A percentile compares a stretch with the other conserved stretches of the same genome.
These are phyloP conservation scores for Lepidurus apus DNA, from an alignment of 1,140 invertebrate species.

Conservation along the genomic window DNA sequence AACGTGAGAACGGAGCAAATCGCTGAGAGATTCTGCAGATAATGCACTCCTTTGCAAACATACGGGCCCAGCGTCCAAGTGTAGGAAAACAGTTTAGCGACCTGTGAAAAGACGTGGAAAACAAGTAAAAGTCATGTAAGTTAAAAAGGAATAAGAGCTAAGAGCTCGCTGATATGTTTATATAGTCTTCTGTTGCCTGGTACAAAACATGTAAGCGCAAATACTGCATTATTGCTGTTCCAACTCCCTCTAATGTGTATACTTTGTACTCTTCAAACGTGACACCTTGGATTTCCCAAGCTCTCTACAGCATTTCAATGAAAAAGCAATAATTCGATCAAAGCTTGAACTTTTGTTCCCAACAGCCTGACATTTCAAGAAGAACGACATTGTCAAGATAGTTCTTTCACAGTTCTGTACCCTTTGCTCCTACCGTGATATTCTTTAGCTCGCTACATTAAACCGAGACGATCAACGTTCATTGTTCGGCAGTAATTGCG, in stretches of 20 bases:
- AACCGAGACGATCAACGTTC: background rate
- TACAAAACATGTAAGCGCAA: too few relatives aligned
- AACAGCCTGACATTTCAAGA: too few relatives aligned
- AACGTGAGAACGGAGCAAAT: conserved; percentile 71
- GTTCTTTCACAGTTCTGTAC: background rate
- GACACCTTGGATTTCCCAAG: too few relatives aligned
- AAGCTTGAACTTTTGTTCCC: too few relatives aligned
- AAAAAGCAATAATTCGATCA: too few relatives aligned
- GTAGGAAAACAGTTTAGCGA: conserved; percentile 67
- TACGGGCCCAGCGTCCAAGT: conserved; percentile 66
- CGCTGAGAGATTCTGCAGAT: conserved; percentile 67
- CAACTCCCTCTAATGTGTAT: too few relatives aligned
- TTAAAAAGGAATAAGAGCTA: background rate
- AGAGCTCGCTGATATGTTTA: too few relatives aligned
- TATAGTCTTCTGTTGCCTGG: too few relatives aligned
- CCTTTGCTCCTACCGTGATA: background rate
- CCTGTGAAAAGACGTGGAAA: conserved; percentile 49
- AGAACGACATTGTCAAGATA: background rate
- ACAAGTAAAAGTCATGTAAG: background rate
- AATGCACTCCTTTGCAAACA: conserved; percentile 66
- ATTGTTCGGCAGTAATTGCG: background rate
- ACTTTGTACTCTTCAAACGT: too few relatives aligned
- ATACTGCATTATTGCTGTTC: too few relatives aligned
- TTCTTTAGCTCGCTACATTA: background rate
- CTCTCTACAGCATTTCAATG: too few relatives aligned